Percentiles rank a stretch among this genome's conserved stretches.
Evolutionary conservation across 2,113 vertebrate genomes (phyloP).

Genomic region (Axis porcinus): DNA sequence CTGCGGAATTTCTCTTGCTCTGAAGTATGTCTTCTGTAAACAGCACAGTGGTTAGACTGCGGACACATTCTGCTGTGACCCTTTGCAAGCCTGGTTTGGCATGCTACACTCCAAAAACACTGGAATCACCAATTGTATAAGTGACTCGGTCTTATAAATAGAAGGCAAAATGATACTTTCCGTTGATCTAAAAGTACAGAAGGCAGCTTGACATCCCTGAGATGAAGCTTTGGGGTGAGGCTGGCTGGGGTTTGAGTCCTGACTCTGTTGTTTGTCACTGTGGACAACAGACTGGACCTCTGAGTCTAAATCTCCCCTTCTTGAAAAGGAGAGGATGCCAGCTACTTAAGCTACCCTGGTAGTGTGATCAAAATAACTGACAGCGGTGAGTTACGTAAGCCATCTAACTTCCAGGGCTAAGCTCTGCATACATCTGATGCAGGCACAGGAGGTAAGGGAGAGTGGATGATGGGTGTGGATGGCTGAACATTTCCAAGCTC

Average conservation of each 20-base stretch:
- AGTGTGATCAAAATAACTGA: background rate
- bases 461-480: fast-evolving
- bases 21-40: background rate
- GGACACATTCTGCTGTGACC: background rate
- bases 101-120: background rate
- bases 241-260: background rate
- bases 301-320: background rate
- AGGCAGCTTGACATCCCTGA: fast-evolving
- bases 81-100: background rate
- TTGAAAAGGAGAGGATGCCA: background rate
- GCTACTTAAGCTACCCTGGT: background rate
- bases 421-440: fast-evolving
- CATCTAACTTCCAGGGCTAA: background rate
- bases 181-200: background rate
- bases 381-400: background rate
- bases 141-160: background rate
- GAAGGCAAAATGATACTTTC: background rate
- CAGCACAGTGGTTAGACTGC: background rate
- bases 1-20: background rate
- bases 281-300: background rate
- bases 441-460: background rate
- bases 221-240: background rate
- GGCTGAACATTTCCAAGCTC: background rate
- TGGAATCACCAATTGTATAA: background rate
- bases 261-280: background rate